Evolutionary conservation across 2,113 vertebrate species (phyloP), one percentile per base, ranked within the genome.

Genomic region (Baryphthengus martii): DNA sequence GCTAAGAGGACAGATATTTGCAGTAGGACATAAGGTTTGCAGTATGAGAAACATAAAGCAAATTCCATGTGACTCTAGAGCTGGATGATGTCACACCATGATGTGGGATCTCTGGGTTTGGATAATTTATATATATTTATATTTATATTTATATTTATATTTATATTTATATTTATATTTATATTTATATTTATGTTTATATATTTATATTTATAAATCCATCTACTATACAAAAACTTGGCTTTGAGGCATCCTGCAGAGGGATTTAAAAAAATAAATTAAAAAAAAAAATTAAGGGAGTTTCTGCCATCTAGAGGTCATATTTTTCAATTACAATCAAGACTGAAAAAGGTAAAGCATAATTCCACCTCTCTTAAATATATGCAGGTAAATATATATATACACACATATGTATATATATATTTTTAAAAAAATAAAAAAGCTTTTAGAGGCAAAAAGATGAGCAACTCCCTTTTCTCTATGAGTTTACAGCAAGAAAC

Each of bases 291-390:
- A 72, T 73, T 75, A 52, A 78, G 49, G 56, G 74, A 88, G 31
- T 88, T 85, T 82, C 71, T 96, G 96, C 96, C 96, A 95, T 96
- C 93, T 95, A 94, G 93, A 78, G 97, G 95, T 35, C 42, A 15
- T 19, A 12, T 5, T 59, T 50, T 63, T 53, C 45, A 72, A 95
- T 17, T 97, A n/a, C 96, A 96, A 31, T 3, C 53, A 7, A 37
- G 33, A 50, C 19, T 55, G 39, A 1, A 29, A 75, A 66, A 37
- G 13, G 9, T 56, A 78, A 94, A n/a, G 9, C 1, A 0, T 5
- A 19, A 17, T 72, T 75, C 39, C 8, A 35, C 16, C 5, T 53
- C 15, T 39, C 17, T n/a, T 33, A 37, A 49, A 21, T 16, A 44
- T 1, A 5, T 10, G 4, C 7, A 6, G 15, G 1, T 23, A 77